Percentiles rank a stretch among this genome's conserved stretches.
Evolutionary conservation across 2,888 invertebrate species (phyloP).

Genomic region (Plagodis pulveraria): DNA sequence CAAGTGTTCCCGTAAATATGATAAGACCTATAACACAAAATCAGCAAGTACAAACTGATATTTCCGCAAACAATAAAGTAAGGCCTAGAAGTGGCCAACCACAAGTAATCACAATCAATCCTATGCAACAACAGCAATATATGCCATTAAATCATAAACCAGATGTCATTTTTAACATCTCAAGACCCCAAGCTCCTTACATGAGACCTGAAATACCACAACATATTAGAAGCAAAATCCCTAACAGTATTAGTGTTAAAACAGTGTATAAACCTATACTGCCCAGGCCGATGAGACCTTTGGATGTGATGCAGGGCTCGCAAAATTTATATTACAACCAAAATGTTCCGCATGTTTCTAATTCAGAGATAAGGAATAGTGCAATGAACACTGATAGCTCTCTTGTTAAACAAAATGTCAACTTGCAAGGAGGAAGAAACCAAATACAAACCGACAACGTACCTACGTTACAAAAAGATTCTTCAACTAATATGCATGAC

Average conservation of each 20-base stretch:
- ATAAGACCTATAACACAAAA: slow-evolving; percentile 25
- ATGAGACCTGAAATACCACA: slow-evolving; percentile 27
- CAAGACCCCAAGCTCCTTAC: slow-evolving; percentile 4
- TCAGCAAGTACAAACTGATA: slow-evolving; percentile 39
- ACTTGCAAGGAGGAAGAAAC: slow-evolving; percentile 3
- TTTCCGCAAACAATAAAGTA: slow-evolving; percentile 24
- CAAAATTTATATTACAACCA: slow-evolving; percentile 15
- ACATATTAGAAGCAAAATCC: slow-evolving; percentile 36
- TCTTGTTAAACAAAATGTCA: slow-evolving; percentile 4
- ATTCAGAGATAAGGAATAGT: slow-evolving; percentile 15
- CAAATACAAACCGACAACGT: not conserved
- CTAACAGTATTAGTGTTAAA: slow-evolving; percentile 43
- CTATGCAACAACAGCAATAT: slow-evolving; percentile 40
- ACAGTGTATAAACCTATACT: slow-evolving; percentile 60
- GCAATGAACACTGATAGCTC: slow-evolving; percentile 17
- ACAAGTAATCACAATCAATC: slow-evolving; percentile 49
- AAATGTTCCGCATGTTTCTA: slow-evolving; percentile 5
- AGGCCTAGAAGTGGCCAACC: slow-evolving; percentile 33
- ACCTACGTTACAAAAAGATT: not conserved
- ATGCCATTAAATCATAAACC: slow-evolving; percentile 19
- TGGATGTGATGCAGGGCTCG: slow-evolving; percentile 31
- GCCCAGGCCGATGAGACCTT: slow-evolving; percentile 51
- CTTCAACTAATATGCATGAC: not conserved
- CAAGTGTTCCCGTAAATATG: slow-evolving; percentile 14
- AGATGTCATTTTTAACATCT: slow-evolving; percentile 25